Conservation (phyloP, 2,888 invertebrate species). For the Epistrophella euchroma region DNA sequence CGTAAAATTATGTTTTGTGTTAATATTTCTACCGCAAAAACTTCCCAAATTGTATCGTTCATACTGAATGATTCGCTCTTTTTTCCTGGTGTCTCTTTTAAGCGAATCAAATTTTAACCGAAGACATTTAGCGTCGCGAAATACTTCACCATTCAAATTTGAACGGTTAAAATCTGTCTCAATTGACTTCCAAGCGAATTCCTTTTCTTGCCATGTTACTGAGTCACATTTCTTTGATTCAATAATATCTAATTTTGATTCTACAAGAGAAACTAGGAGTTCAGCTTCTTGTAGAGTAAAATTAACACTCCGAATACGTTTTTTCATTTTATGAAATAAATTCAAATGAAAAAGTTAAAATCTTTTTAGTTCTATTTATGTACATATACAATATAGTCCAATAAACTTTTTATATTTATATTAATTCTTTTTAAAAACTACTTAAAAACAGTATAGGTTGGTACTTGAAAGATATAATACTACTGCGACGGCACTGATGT, state of each 20-base stretch:
- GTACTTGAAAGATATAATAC: background rate
- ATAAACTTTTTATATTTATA: background rate
- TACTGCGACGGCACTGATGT: background rate
- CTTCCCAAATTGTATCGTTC: background rate
- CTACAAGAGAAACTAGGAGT: background rate
- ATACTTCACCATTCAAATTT: background rate
- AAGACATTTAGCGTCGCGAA: slow-evolving; percentile 12
- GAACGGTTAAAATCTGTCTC: background rate
- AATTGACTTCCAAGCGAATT: background rate
- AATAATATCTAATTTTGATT: background rate
- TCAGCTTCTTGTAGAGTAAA: slow-evolving; percentile 2
- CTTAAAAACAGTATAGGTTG: background rate
- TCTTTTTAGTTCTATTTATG: background rate
- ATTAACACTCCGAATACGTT: slow-evolving; percentile 26
- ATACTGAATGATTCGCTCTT: background rate
- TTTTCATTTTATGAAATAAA: slow-evolving; percentile 10
- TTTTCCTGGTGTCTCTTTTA: slow-evolving; percentile 11
- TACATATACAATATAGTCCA: background rate
- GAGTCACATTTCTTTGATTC: slow-evolving; percentile 4
- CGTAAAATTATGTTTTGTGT: background rate
- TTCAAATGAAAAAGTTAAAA: background rate
- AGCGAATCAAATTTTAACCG: slow-evolving; percentile 7
- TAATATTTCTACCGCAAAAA: background rate
- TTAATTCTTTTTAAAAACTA: too few relatives aligned
- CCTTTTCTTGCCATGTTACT: slow-evolving; percentile 6